Evolutionary conservation across 2,888 invertebrate species (phyloP), one percentile per base, ranked within the genome.

Genomic region (Laspeyria flexula): DNA sequence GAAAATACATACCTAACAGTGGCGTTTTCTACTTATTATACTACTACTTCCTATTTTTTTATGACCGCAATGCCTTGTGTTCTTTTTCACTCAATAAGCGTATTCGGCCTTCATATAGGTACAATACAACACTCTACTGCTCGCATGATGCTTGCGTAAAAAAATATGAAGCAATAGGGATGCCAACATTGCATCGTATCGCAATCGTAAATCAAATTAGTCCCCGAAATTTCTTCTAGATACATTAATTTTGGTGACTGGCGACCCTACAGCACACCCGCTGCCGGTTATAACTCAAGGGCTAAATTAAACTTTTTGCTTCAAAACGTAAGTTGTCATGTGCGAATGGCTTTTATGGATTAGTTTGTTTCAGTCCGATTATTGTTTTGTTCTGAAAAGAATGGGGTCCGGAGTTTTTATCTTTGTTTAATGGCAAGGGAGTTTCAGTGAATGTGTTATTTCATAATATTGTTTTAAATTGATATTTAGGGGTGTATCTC

Each of bases 291-390:
- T 83, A 83, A 83, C 83, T 82, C 83, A 77, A 79, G 83, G 73
- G 79, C 79, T 76, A 85, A 86, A 86, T 86, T 84, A 84, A 83
- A 85, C 81, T 84, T 86, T 86, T 86, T 83, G 78, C 77, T 60
- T 60, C 69, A 71, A 75, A 75, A 72, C 66, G 65, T 70, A 77
- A 78, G 74, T 82, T 82, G 81, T 84, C 82, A 83, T 79, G 77
- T 81, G 81, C 75, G 71, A 78, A 75, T 69, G 79, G 75, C 77
- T 75, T 74, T 81, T 79, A 77, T 77, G 71, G 72, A 80, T 80
- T 76, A 73, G 73, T 71, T 73, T 77, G 71, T 75, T 75, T 67
- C 70, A 54, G 47, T 44, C 29, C 48, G 57, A 49, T 60, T 67
- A 69, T 62, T 60, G 56, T 66, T 64, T 60, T 60, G 47, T 38